Conservation (phyloP, 1,140 invertebrate species). For the Tenebrio molitor region DNA sequence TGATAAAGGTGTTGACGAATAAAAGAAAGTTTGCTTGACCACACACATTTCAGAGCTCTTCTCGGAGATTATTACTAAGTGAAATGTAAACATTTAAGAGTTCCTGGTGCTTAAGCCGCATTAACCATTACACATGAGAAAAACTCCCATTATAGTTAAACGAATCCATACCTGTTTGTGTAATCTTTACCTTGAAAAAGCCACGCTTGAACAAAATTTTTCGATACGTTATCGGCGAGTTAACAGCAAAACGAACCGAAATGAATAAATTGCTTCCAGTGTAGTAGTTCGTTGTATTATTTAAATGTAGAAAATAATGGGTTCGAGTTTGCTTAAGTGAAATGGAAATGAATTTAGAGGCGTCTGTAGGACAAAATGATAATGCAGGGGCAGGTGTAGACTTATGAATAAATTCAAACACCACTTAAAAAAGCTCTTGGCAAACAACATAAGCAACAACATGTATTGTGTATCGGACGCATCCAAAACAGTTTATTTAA, state of each 20-base stretch:
- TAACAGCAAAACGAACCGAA: neutral
- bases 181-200: constrained; percentile 29
- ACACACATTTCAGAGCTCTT: neutral
- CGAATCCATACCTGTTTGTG: constrained; percentile 12
- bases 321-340: neutral
- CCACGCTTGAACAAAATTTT: constrained; percentile 27
- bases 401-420: constrained; percentile 34
- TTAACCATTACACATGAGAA: too few species aligned
- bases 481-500: constrained; percentile 34
- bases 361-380: neutral
- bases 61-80: constrained; percentile 29
- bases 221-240: constrained; percentile 35
- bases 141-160: constrained; percentile 33
- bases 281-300: constrained; percentile 20
- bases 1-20: constrained; percentile 16
- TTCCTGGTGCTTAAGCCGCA: too few species aligned
- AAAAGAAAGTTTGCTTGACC: constrained; percentile 33
- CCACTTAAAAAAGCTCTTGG: constrained; percentile 25
- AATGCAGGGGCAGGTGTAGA: constrained; percentile 26
- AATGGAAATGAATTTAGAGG: constrained; percentile 8
- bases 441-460: constrained; percentile 21
- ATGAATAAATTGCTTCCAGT: constrained; percentile 1
- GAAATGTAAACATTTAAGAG: too few species aligned
- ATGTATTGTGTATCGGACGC: neutral
- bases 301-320: constrained; percentile 25